A percentile compares a stretch with the other conserved stretches of the same genome.
phyloP scores from a whole-genome alignment of 2,888 invertebrate species.

The Strigamia transsilvanica region DNA sequence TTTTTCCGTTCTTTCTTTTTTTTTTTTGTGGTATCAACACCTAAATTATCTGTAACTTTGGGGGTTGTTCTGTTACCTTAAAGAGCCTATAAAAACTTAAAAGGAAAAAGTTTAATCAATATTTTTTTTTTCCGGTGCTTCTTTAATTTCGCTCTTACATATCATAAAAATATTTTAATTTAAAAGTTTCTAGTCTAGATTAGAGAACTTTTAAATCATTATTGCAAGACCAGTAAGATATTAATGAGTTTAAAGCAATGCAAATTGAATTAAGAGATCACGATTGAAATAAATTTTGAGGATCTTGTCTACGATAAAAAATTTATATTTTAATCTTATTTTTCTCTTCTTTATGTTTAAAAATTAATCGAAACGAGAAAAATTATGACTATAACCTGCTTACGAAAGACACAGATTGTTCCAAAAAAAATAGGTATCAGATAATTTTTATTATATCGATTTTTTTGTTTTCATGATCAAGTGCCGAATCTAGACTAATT shows the following conservation, averaged over 20 bases:
- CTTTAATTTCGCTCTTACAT: not conserved
- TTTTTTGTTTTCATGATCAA: no score
- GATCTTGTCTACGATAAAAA: not conserved
- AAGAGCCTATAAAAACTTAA: not conserved
- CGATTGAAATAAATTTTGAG: not conserved
- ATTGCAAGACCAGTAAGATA: not conserved
- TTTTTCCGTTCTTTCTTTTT: no score
- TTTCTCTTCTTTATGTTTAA: not conserved
- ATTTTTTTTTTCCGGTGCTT: not conserved
- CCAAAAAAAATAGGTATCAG: no score
- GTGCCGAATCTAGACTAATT: no score
- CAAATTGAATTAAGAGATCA: not conserved
- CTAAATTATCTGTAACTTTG: not conserved
- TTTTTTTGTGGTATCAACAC: not conserved
- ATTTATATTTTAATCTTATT: constrained; percentile 15
- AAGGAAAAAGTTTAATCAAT: not conserved
- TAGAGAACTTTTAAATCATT: constrained; percentile 12
- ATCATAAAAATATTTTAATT: not conserved
- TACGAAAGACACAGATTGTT: not conserved
- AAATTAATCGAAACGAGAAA: not conserved
- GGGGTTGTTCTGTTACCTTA: not conserved
- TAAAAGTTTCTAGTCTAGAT: not conserved
- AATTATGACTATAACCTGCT: not conserved
- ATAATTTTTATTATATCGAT: no score
- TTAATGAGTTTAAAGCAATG: constrained; percentile 14